phyloP scores from a whole-genome alignment of 2,888 invertebrate species.

The Hemaris fuciformis region DNA sequence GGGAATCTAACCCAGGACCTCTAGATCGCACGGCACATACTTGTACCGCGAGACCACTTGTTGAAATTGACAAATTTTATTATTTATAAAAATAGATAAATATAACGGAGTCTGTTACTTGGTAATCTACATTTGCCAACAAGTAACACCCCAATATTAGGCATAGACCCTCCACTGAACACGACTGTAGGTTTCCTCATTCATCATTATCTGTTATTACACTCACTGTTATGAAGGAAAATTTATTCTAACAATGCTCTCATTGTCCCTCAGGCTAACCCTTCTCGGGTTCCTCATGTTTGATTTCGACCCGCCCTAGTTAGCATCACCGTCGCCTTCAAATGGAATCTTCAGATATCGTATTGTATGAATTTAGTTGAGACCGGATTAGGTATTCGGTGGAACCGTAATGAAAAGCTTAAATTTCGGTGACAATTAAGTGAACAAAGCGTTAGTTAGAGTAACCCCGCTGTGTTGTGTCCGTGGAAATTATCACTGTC shows the following conservation, averaged over 20 bases:
- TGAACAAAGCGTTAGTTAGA: conserved; percentile 1
- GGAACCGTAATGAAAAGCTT: background rate
- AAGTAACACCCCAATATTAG: too few species aligned
- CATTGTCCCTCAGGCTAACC: background rate
- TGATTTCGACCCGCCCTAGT: background rate
- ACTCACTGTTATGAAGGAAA: background rate
- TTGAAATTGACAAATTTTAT: too few species aligned
- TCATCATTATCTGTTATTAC: too few species aligned
- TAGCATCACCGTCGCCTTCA: background rate
- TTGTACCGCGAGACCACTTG: too few species aligned
- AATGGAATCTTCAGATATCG: background rate
- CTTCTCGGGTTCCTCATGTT: background rate
- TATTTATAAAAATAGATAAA: too few species aligned
- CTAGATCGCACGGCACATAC: too few species aligned
- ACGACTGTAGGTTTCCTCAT: too few species aligned
- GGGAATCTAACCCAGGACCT: too few species aligned
- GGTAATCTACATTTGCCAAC: too few species aligned
- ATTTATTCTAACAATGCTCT: background rate
- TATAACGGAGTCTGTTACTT: too few species aligned
- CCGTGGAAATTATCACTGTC: background rate
- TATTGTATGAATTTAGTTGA: background rate
- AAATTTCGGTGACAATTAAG: background rate
- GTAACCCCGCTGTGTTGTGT: background rate
- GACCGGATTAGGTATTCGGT: background rate
- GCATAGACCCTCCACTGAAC: too few species aligned